A percentile compares a stretch with the other conserved stretches of the same genome.
phyloP scores from a whole-genome alignment of 2,113 vertebrate genomes.

The Petrocephalus zakoni region DNA sequence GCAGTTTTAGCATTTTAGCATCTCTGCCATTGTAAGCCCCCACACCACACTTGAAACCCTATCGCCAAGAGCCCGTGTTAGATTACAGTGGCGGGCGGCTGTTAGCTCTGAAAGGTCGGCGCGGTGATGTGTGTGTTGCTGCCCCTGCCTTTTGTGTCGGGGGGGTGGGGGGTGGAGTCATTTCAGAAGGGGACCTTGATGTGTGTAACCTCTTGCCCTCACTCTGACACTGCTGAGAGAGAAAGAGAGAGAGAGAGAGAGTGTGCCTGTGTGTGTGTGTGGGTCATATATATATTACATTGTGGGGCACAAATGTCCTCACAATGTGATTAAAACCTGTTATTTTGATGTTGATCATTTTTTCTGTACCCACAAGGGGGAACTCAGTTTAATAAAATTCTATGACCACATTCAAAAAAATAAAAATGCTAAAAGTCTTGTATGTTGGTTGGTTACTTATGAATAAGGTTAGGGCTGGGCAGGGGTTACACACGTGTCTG shows the following conservation, averaged over 20 bases:
- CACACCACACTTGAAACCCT: background rate
- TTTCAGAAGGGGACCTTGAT: background rate
- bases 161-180: background rate
- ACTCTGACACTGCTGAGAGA: background rate
- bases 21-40: background rate
- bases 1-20: slow-evolving; percentile 1
- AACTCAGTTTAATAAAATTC: too few relatives aligned
- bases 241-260: background rate
- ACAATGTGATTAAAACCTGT: too few relatives aligned
- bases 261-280: background rate
- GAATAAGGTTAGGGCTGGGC: too few relatives aligned
- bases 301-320: too few relatives aligned
- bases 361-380: too few relatives aligned
- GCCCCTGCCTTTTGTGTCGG: background rate
- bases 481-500: too few relatives aligned
- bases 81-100: background rate
- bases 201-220: background rate
- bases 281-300: too few relatives aligned
- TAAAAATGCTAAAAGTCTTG: too few relatives aligned
- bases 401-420: too few relatives aligned
- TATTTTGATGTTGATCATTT: too few relatives aligned
- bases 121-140: background rate
- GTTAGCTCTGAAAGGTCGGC: background rate
- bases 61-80: background rate
- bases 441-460: too few relatives aligned